These are phyloP conservation scores for Acleris holmiana DNA, from an alignment of 2,888 invertebrate species.

Conservation along the genomic window DNA sequence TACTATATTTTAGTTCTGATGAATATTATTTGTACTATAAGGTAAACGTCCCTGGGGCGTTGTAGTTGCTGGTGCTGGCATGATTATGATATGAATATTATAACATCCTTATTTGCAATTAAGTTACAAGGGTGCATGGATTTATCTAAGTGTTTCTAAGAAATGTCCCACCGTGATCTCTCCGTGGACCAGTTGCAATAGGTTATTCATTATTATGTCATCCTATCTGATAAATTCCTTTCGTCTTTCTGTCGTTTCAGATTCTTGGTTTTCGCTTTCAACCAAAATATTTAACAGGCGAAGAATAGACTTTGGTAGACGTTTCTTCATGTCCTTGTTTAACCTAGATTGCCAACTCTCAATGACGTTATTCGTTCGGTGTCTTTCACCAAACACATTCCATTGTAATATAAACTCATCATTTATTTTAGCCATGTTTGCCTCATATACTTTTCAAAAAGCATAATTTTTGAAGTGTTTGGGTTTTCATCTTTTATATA, in stretches of 20 bases:
- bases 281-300: slow-evolving; percentile 12
- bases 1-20: no score
- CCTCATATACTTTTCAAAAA: neutral
- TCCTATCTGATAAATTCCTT: slow-evolving; percentile 1
- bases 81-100: no score
- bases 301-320: slow-evolving; percentile 2
- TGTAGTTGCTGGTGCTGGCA: no score
- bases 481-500: neutral
- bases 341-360: neutral
- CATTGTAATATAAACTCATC: slow-evolving; percentile 17
- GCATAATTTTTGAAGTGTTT: no score
- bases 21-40: no score
- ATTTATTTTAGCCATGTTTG: slow-evolving; percentile 9
- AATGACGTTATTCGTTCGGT: slow-evolving; percentile 1
- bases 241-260: slow-evolving; percentile 16
- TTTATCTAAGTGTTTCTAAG: no score
- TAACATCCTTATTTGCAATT: no score
- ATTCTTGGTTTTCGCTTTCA: slow-evolving; percentile 14
- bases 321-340: slow-evolving; percentile 10
- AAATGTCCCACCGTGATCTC: no score
- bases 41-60: no score
- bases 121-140: no score
- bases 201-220: no score
- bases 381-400: slow-evolving; percentile 19
- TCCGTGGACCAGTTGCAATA: no score